A percentile compares a stretch with the other conserved stretches of the same genome.
phyloP scores from a whole-genome alignment of 2,888 invertebrate species.

The Pyrrhosoma nymphula region DNA sequence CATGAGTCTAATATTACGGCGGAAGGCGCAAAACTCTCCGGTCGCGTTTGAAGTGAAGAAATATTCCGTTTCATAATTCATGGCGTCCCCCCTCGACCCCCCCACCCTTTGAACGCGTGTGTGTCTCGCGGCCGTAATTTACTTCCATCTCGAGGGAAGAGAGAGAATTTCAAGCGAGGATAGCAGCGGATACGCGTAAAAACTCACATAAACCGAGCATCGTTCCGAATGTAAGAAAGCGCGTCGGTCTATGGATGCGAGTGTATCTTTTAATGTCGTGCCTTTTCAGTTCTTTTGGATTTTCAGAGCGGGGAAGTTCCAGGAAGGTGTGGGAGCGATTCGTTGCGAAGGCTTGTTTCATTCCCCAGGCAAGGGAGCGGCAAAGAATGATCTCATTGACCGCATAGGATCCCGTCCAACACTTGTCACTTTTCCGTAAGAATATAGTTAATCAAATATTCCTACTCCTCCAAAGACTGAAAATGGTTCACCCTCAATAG shows the following conservation, averaged over 20 bases:
- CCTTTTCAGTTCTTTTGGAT: background rate
- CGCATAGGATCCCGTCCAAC: too few relatives aligned
- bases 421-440: too few relatives aligned
- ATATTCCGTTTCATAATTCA: slow-evolving; percentile 36
- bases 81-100: background rate
- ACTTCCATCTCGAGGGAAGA: background rate
- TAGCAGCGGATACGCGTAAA: background rate
- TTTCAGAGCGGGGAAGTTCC: background rate
- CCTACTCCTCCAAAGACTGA: too few relatives aligned
- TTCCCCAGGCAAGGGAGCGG: background rate
- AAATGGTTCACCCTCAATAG: too few relatives aligned
- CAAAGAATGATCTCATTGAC: too few relatives aligned
- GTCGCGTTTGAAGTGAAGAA: slow-evolving; percentile 16
- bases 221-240: background rate
- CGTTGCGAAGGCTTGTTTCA: background rate
- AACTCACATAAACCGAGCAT: background rate
- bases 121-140: background rate
- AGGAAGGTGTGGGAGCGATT: background rate
- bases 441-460: too few relatives aligned
- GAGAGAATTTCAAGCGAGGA: background rate
- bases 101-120: background rate
- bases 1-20: background rate
- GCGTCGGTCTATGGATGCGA: background rate
- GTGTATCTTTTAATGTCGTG: background rate
- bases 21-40: background rate